Evolutionary conservation across 2,888 invertebrate genomes (phyloP).

Genomic region (Cryptus armator): DNA sequence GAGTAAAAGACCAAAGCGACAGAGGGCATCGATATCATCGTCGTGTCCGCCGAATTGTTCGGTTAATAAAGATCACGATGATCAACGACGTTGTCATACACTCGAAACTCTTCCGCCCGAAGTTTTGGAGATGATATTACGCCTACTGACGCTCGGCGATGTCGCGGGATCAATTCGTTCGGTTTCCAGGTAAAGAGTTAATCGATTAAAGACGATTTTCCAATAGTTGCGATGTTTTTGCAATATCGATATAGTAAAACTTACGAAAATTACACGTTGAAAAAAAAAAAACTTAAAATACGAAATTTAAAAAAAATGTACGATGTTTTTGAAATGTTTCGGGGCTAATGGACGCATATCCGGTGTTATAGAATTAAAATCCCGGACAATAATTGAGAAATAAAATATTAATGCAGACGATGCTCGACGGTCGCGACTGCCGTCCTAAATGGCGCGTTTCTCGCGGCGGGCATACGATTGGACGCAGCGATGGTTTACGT

Average conservation of each 20-base stretch:
- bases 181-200: conserved; percentile 79
- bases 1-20: conserved; percentile 57
- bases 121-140: conserved; percentile 80
- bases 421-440: conserved; percentile 78
- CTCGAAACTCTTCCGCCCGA: conserved; percentile 81
- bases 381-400: neutral
- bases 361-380: too few relatives aligned
- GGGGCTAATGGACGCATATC: too few relatives aligned
- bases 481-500: conserved; percentile 71
- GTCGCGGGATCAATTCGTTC: conserved; percentile 79
- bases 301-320: neutral
- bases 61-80: neutral
- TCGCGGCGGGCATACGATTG: conserved; percentile 75
- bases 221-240: too few relatives aligned
- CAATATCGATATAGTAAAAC: too few relatives aligned
- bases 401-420: conserved; percentile 63
- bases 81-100: conserved; percentile 56
- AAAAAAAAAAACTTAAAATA: neutral
- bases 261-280: neutral
- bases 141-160: conserved; percentile 77
- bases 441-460: conserved; percentile 80
- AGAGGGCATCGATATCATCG: conserved; percentile 29
- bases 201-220: neutral
- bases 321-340: too few relatives aligned
- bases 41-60: neutral